These are phyloP conservation scores for Drosophila lutescens DNA, from an alignment of 2,888 invertebrate species.

Conservation along the genomic window DNA sequence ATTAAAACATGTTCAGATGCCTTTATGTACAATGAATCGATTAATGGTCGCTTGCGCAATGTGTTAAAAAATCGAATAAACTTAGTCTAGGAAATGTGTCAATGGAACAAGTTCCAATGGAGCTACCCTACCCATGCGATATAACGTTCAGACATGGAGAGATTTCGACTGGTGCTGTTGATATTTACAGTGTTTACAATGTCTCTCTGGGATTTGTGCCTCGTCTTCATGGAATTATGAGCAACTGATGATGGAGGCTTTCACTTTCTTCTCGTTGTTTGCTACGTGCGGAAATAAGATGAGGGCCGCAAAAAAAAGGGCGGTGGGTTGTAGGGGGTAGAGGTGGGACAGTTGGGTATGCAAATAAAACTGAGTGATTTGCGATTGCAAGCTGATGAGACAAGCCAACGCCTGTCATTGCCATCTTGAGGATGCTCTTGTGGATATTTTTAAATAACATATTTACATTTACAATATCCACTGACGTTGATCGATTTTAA, in stretches of 20 bases:
- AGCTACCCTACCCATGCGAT: background rate
- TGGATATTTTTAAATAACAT: background rate
- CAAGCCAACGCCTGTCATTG: conserved; percentile 33
- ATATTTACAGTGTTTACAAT: conserved; percentile 65
- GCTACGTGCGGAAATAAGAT: conserved; percentile 54
- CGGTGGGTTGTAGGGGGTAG: background rate
- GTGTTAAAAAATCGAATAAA: conserved; percentile 43
- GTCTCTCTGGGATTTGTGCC: conserved; percentile 16
- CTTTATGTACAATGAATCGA: conserved; percentile 38
- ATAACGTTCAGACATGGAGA: conserved; percentile 1
- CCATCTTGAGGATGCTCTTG: conserved; percentile 6
- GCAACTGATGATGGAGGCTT: conserved; percentile 59
- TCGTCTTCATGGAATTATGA: conserved; percentile 45
- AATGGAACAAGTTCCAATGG: conserved; percentile 18
- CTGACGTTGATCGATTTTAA: background rate
- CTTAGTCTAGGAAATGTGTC: conserved; percentile 39
- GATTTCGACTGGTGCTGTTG: conserved; percentile 32
- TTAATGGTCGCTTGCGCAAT: conserved; percentile 39
- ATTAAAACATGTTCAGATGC: conserved; percentile 19
- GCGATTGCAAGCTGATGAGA: conserved; percentile 31
- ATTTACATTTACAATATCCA: background rate
- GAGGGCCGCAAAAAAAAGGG: conserved; percentile 17
- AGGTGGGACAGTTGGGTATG: conserved; percentile 21
- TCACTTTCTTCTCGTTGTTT: conserved; percentile 65
- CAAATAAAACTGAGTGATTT: conserved; percentile 34